Conservation (phyloP, 2,113 vertebrate species). For the Poeciliopsis retropinna region DNA sequence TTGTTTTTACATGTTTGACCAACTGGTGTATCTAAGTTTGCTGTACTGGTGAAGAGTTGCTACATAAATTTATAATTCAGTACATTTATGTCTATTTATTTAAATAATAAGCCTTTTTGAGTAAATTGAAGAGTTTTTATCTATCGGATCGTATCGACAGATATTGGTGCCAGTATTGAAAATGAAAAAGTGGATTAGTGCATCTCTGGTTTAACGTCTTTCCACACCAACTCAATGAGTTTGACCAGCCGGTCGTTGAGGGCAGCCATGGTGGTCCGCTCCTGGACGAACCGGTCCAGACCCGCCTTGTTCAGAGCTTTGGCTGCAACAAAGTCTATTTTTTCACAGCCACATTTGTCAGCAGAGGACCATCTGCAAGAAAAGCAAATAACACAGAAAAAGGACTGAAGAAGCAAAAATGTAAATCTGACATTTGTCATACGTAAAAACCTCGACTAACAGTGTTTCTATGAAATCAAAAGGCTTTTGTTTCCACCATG, state of each 20-base stretch:
- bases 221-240: slow-evolving; percentile 78
- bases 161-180: too few species aligned
- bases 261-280: slow-evolving; percentile 67
- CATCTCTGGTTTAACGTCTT: neutral
- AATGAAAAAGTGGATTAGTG: too few species aligned
- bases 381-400: slow-evolving; percentile 3
- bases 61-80: too few species aligned
- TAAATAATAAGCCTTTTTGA: too few species aligned
- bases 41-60: too few species aligned
- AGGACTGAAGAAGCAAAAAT: neutral
- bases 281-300: slow-evolving; percentile 62
- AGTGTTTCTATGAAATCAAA: neutral
- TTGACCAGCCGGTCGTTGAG: slow-evolving; percentile 78
- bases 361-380: slow-evolving; percentile 51
- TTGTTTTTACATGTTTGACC: too few species aligned
- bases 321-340: slow-evolving; percentile 72
- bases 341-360: slow-evolving; percentile 47
- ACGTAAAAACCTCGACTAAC: neutral
- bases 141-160: too few species aligned
- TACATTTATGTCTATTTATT: too few species aligned
- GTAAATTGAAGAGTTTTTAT: too few species aligned
- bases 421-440: neutral
- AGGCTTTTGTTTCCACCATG: neutral
- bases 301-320: slow-evolving; percentile 66
- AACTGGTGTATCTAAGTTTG: too few species aligned